Evolutionary conservation across 2,888 invertebrate species (phyloP).

Genomic region (Perizoma affinitatum): DNA sequence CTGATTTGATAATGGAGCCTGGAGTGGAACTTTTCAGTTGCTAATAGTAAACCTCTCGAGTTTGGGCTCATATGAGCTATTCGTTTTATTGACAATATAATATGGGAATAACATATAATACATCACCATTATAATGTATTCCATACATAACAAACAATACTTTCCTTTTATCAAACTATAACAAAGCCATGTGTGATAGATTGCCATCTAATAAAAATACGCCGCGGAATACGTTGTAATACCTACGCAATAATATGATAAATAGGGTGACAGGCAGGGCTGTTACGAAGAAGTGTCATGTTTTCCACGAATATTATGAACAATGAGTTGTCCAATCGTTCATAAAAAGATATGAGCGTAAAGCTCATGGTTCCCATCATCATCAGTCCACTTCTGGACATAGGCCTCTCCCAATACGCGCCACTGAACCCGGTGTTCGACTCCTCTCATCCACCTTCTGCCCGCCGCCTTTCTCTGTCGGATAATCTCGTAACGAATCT

Average conservation of each 20-base stretch:
- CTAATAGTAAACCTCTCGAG: too few relatives aligned
- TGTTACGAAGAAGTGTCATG: not conserved
- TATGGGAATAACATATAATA: not conserved
- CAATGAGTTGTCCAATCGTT: not conserved
- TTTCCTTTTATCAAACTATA: conserved; percentile 52
- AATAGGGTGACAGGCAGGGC: conserved; percentile 2
- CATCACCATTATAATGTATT: conserved; percentile 41
- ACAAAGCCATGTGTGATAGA: conserved; percentile 57
- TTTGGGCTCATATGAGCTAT: too few relatives aligned
- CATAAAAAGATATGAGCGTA: not conserved
- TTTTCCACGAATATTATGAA: not conserved
- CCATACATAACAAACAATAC: conserved; percentile 45
- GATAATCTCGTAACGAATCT: too few relatives aligned
- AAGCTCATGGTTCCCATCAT: too few relatives aligned
- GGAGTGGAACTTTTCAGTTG: too few relatives aligned
- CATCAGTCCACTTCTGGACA: too few relatives aligned
- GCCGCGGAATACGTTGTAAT: conserved; percentile 13
- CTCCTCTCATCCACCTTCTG: too few relatives aligned
- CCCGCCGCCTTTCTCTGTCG: too few relatives aligned
- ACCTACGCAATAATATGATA: conserved; percentile 9
- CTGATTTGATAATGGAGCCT: too few relatives aligned
- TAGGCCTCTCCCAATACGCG: too few relatives aligned
- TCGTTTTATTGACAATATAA: too few relatives aligned
- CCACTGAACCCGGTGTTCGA: too few relatives aligned
- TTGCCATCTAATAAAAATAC: conserved; percentile 49